phyloP scores from a whole-genome alignment of 2,797 vertebrate genomes.

The Lemur catta region DNA sequence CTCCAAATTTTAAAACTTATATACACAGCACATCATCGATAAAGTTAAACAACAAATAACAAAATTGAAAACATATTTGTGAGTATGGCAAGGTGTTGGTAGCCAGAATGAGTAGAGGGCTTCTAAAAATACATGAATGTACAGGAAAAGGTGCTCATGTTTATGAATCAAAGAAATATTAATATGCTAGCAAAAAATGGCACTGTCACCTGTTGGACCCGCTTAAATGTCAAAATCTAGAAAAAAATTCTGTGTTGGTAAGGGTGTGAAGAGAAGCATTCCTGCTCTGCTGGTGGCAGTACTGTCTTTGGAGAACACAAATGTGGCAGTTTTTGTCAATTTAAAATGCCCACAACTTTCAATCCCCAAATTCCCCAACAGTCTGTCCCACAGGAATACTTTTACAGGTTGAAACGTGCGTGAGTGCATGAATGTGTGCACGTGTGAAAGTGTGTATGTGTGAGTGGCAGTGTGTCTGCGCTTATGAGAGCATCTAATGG shows the following conservation, averaged over 20 bases:
- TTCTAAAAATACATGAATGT: background rate
- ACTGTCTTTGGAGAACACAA: background rate
- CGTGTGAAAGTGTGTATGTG: background rate
- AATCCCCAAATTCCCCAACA: background rate
- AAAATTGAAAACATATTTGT: background rate
- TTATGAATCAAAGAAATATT: background rate
- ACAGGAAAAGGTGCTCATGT: background rate
- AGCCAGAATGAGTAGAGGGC: background rate
- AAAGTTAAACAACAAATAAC: background rate
- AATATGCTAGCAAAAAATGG: background rate
- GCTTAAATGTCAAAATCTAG: background rate
- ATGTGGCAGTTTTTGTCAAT: background rate
- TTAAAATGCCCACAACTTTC: background rate
- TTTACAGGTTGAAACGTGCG: background rate
- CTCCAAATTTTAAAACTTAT: background rate
- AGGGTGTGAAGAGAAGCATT: background rate
- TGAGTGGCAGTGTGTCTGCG: background rate
- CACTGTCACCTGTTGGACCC: background rate
- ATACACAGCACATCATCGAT: background rate
- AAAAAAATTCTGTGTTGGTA: background rate
- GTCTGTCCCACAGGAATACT: background rate
- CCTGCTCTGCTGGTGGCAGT: background rate
- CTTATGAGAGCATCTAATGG: background rate
- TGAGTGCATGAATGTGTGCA: background rate
- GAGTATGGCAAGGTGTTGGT: background rate